These are phyloP conservation scores for Apostichopus leukothele DNA, from an alignment of 53 echinoderm and acorn worm genomes.

Conservation along the genomic window DNA sequence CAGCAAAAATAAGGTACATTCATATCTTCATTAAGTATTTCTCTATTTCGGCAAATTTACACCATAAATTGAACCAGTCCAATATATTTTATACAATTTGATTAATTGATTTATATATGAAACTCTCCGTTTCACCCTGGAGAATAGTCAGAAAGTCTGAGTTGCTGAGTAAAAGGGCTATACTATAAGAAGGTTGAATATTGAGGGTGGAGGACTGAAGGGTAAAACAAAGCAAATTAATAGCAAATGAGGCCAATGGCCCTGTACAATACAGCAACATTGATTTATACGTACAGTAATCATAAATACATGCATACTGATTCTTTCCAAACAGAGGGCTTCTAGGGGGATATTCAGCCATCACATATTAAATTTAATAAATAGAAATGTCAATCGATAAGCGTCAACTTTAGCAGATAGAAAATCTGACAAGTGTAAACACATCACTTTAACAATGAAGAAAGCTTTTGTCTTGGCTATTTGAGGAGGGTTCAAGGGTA, in stretches of 20 bases:
- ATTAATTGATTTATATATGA: not conserved
- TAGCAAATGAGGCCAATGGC: not conserved
- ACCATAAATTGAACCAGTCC: not conserved
- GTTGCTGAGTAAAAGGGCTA: not conserved
- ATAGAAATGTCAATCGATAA: too few species aligned
- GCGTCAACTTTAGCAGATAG: too few species aligned
- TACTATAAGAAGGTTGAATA: not conserved
- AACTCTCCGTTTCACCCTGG: not conserved
- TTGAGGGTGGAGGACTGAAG: not conserved
- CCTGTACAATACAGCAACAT: too few species aligned
- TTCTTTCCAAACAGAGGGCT: too few species aligned
- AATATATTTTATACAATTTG: not conserved
- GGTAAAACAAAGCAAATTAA: not conserved
- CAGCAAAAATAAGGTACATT: not conserved
- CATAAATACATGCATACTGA: too few species aligned
- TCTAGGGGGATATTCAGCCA: too few species aligned
- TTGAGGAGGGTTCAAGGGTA: too few species aligned
- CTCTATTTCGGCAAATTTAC: not conserved
- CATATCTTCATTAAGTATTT: not conserved
- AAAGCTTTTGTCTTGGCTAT: too few species aligned
- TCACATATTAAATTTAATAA: too few species aligned
- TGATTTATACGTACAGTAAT: too few species aligned
- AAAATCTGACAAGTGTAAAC: too few species aligned
- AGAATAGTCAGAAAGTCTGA: constrained; percentile 1
- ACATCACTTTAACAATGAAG: too few species aligned